Evolutionary conservation across 2,888 invertebrate species (phyloP).

Genomic region (Cyclophora albipunctata): DNA sequence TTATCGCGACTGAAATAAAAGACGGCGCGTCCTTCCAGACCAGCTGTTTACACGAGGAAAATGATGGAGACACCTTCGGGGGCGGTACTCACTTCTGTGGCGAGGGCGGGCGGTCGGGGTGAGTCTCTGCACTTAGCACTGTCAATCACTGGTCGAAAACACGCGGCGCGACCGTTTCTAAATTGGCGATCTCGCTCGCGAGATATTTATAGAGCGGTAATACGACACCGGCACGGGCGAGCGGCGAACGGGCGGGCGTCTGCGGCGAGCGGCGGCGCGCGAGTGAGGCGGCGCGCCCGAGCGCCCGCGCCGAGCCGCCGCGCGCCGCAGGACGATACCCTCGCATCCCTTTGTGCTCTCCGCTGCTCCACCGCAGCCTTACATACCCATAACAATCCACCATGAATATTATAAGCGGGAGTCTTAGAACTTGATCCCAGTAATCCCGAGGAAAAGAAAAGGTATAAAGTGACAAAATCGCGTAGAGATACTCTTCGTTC

Average conservation of each 20-base stretch:
- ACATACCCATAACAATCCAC: not conserved
- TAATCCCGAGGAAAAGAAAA: not conserved
- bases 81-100: slow-evolving; percentile 56
- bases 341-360: slow-evolving; percentile 32
- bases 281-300: slow-evolving; percentile 38
- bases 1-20: slow-evolving; percentile 53
- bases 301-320: slow-evolving; percentile 9
- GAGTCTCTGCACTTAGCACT: slow-evolving; percentile 69
- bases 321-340: slow-evolving; percentile 57
- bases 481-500: too few relatives aligned
- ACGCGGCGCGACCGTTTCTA: slow-evolving; percentile 69
- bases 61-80: slow-evolving; percentile 35
- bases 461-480: not conserved
- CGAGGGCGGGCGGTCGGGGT: slow-evolving; percentile 37
- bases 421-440: not conserved
- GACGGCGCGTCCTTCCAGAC: slow-evolving; percentile 56
- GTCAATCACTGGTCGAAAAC: slow-evolving; percentile 73
- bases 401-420: not conserved
- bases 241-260: slow-evolving; percentile 62
- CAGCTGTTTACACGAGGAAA: slow-evolving; percentile 66
- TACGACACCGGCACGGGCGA: slow-evolving; percentile 66
- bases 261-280: slow-evolving; percentile 55
- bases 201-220: slow-evolving; percentile 72
- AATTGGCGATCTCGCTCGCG: slow-evolving; percentile 73
- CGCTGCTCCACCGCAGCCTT: slow-evolving; percentile 1